Evolutionary conservation across 2,113 vertebrate genomes (phyloP).

Genomic region (Andinoacara biseriatus): DNA sequence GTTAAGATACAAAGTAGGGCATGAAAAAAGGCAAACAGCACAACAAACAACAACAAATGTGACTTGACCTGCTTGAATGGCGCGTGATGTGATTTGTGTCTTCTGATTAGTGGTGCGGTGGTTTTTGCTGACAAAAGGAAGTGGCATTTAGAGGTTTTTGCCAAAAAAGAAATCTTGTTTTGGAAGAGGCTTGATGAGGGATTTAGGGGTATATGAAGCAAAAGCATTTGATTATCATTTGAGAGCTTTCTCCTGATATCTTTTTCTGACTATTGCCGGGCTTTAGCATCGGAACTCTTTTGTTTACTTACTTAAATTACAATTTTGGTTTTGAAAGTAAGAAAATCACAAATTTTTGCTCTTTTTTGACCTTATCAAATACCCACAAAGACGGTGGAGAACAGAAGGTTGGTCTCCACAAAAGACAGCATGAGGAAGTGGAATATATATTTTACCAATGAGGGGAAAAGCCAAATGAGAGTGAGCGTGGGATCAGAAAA

Average conservation of each 20-base stretch:
- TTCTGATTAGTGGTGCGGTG: not conserved
- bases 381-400: not conserved
- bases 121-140: not conserved
- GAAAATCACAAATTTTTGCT: not conserved
- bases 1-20: not conserved
- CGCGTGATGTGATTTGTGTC: not conserved
- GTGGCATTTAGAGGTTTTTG: not conserved
- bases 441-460: slow-evolving; percentile 1
- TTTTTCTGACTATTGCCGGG: not conserved
- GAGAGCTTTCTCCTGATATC: not conserved
- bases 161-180: not conserved
- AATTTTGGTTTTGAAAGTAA: not conserved
- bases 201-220: not conserved
- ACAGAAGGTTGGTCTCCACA: not conserved
- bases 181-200: not conserved
- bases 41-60: not conserved
- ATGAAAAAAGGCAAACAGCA: not conserved
- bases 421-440: not conserved
- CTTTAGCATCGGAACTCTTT: not conserved
- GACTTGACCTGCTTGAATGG: not conserved
- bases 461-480: slow-evolving; percentile 1
- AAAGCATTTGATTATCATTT: not conserved
- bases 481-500: slow-evolving; percentile 7
- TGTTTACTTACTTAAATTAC: not conserved
- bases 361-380: not conserved